A percentile compares a stretch with the other conserved stretches of the same genome.
phyloP scores from a whole-genome alignment of 2,888 invertebrate species.

The Podabrus alpinus region DNA sequence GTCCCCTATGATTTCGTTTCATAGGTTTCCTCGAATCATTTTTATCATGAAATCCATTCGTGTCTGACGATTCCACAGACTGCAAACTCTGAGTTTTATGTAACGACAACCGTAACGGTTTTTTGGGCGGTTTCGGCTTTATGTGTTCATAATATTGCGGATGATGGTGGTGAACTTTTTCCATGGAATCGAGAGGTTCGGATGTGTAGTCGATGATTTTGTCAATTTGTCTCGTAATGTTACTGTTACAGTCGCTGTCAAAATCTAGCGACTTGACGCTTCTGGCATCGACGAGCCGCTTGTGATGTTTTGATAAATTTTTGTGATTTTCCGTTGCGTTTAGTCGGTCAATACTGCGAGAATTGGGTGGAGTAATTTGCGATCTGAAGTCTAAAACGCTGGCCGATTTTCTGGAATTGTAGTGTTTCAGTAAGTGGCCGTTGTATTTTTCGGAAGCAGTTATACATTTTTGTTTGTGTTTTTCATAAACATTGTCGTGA shows the following conservation, averaged over 20 bases:
- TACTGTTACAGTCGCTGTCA: constrained; percentile 66
- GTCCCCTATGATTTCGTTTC: constrained; percentile 64
- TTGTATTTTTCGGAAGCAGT: constrained; percentile 54
- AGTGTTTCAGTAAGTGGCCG: constrained; percentile 50
- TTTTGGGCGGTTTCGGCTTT: constrained; percentile 76
- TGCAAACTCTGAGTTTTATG: constrained; percentile 84
- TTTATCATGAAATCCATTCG: constrained; percentile 38
- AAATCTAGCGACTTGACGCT: constrained; percentile 77
- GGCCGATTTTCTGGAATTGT: constrained; percentile 62
- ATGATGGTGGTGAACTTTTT: constrained; percentile 52
- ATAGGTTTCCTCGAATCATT: constrained; percentile 58
- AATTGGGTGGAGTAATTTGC: constrained; percentile 49
- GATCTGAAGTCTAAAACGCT: constrained; percentile 62
- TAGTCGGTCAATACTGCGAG: constrained; percentile 56
- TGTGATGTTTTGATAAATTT: constrained; percentile 27
- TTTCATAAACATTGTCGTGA: constrained; percentile 46
- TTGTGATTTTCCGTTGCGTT: constrained; percentile 52
- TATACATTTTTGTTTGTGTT: constrained; percentile 52
- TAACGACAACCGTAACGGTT: constrained; percentile 79
- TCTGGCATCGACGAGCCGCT: constrained; percentile 56
- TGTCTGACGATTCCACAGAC: constrained; percentile 62
- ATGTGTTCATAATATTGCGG: constrained; percentile 50
- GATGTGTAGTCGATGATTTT: constrained; percentile 62
- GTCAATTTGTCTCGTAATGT: constrained; percentile 17
- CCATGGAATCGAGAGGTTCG: constrained; percentile 60